phyloP scores from a whole-genome alignment of 2,113 vertebrate genomes.

The Rafetus swinhoei region DNA sequence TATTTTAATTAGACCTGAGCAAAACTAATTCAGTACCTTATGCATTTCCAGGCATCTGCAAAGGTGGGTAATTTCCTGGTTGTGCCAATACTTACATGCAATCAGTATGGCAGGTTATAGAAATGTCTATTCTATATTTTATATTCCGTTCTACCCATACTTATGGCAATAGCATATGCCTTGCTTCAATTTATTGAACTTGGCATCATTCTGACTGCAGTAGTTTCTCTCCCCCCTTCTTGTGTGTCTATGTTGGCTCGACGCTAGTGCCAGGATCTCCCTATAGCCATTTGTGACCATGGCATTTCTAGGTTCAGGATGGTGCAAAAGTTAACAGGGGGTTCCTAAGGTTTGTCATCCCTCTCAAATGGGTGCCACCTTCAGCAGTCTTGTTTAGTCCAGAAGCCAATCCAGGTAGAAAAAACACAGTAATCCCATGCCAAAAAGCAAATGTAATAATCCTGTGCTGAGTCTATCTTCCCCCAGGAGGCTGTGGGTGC shows the following conservation, averaged over 20 bases:
- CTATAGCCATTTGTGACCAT: not conserved
- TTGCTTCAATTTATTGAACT: not conserved
- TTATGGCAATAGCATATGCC: not conserved
- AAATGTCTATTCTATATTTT: not conserved
- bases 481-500: not conserved
- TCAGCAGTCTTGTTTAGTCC: not conserved
- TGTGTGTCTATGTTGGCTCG: not conserved
- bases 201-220: not conserved
- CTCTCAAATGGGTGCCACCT: not conserved
- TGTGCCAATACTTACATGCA: not conserved
- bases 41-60: constrained; percentile 6
- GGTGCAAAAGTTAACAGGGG: not conserved
- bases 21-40: constrained; percentile 44
- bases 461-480: not conserved
- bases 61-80: not conserved
- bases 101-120: not conserved
- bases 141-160: not conserved
- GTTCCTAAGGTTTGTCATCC: not conserved
- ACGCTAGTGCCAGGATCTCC: not conserved
- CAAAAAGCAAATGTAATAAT: not conserved
- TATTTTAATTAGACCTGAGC: constrained; percentile 59
- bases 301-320: not conserved
- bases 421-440: not conserved
- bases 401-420: not conserved
- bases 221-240: not conserved